A percentile compares a stretch with the other conserved stretches of the same genome.
Conservation (phyloP, 2,113 vertebrate genomes). For the Bungarus multicinctus region DNA sequence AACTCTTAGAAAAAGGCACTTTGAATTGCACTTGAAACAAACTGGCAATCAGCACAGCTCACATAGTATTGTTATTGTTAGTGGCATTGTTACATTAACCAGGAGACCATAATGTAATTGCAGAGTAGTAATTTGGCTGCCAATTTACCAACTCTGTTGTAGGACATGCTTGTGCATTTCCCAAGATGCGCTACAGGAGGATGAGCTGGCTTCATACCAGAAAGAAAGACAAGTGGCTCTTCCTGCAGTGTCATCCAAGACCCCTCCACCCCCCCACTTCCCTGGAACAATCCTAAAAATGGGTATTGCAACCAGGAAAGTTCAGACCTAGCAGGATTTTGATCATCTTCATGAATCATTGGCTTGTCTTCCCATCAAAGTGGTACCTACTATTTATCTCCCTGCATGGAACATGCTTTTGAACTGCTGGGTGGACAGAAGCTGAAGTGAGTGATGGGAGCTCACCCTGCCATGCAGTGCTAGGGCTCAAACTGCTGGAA, state of each 20-base stretch:
- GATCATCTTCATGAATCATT: not conserved
- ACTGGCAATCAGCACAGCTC: not conserved
- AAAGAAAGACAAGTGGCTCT: not conserved
- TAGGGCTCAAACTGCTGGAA: not conserved
- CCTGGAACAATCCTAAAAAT: not conserved
- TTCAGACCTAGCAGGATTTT: not conserved
- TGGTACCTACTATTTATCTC: not conserved
- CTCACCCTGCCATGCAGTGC: not conserved
- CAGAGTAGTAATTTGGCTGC: not conserved
- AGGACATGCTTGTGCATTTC: not conserved
- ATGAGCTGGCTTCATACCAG: not conserved
- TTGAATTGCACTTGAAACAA: not conserved
- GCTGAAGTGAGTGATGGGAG: not conserved
- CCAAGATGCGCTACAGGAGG: not conserved
- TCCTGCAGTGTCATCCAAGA: not conserved
- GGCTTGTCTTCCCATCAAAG: not conserved
- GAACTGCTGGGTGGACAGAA: not conserved
- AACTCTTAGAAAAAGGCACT: not conserved
- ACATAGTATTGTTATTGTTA: not conserved
- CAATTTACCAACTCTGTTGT: not conserved
- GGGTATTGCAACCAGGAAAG: not conserved
- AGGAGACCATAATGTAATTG: not conserved
- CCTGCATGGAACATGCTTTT: not conserved
- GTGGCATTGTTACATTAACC: not conserved
- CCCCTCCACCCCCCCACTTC: not conserved